These are phyloP conservation scores for Priocnemis perturbator DNA, from an alignment of 2,888 invertebrate genomes.

Conservation along the genomic window DNA sequence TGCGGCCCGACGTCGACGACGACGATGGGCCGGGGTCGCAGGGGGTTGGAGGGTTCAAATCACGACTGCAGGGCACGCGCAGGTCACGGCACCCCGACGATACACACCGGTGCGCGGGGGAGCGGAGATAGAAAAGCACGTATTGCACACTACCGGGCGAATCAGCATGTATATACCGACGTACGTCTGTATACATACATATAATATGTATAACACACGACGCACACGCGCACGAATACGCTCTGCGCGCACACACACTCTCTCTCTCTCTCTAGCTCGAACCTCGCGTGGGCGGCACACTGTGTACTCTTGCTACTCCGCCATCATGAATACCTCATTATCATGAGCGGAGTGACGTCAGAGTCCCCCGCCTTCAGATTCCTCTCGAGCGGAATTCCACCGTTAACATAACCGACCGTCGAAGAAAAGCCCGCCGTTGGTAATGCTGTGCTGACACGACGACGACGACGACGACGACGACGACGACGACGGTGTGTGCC, in stretches of 20 bases:
- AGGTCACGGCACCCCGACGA: constrained; percentile 36
- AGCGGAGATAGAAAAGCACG: constrained; percentile 37
- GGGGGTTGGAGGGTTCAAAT: constrained; percentile 29
- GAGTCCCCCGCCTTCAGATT: constrained; percentile 79
- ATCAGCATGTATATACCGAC: constrained; percentile 24
- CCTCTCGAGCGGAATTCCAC: constrained; percentile 77
- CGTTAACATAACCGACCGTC: constrained; percentile 73
- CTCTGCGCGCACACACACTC: constrained; percentile 65
- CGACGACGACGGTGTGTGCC: too few relatives aligned
- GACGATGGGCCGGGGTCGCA: constrained; percentile 21
- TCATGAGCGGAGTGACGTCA: constrained; percentile 86
- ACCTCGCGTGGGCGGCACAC: constrained; percentile 43
- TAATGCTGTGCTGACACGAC: constrained; percentile 45
- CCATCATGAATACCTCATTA: constrained; percentile 92
- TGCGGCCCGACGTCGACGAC: constrained; percentile 8
- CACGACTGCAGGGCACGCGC: constrained; percentile 35
- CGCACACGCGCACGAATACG: constrained; percentile 7
- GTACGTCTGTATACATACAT: constrained; percentile 15
- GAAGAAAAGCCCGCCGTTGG: constrained; percentile 48
- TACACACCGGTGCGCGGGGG: constrained; percentile 35
- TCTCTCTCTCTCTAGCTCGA: constrained; percentile 55
- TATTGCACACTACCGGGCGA: constrained; percentile 38
- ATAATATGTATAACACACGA: constrained; percentile 2
- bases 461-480: too few relatives aligned
- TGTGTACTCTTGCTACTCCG: constrained; percentile 79